phyloP scores from a whole-genome alignment of 2,888 invertebrate genomes.

The Empis stercorea region DNA sequence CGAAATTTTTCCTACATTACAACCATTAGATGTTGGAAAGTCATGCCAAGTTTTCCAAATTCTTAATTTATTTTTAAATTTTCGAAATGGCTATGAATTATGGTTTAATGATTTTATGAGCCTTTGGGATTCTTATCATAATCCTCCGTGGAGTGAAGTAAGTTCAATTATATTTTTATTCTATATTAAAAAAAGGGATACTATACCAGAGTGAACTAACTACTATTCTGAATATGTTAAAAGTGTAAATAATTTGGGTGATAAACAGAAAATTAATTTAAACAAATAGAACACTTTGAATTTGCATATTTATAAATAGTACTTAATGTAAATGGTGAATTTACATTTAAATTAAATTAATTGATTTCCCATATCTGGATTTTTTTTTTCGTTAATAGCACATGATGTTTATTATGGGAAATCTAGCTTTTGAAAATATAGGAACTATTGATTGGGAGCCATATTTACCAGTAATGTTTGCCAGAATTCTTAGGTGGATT shows the following conservation, averaged over 20 bases:
- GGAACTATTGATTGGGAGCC: conserved; percentile 83
- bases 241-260: too few species aligned
- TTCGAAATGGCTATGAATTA: conserved; percentile 52
- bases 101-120: conserved; percentile 71
- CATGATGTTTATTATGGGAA: conserved; percentile 59
- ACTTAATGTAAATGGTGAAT: too few species aligned
- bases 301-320: too few species aligned
- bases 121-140: conserved; percentile 66
- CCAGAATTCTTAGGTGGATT: conserved; percentile 55
- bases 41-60: conserved; percentile 43
- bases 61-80: conserved; percentile 59
- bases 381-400: conserved; percentile 38
- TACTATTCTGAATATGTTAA: too few species aligned
- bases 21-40: conserved; percentile 51
- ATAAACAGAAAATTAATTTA: too few species aligned
- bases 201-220: too few species aligned
- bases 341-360: neutral
- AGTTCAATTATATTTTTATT: conserved; percentile 1
- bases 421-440: conserved; percentile 58
- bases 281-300: too few species aligned
- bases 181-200: too few species aligned
- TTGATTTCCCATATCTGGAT: conserved; percentile 2
- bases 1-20: conserved; percentile 65
- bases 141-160: conserved; percentile 38
- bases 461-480: conserved; percentile 64